Conservation (phyloP, 2,888 invertebrate species). For the Lypha dubia region DNA sequence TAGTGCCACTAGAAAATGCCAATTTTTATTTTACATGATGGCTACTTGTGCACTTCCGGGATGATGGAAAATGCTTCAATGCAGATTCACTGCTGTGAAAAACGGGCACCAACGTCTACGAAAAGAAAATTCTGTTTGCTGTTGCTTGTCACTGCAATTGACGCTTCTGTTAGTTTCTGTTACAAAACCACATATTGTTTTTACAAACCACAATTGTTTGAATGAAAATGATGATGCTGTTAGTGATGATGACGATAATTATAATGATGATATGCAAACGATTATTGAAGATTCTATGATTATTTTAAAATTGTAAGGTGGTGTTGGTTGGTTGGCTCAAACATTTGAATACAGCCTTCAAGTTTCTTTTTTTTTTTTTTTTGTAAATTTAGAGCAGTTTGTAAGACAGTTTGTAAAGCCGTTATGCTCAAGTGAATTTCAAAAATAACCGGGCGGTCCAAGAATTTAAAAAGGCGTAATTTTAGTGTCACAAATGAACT, state of each 20-base stretch:
- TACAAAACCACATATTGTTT: constrained; percentile 44
- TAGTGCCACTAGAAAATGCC: constrained; percentile 73
- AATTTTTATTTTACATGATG: constrained; percentile 74
- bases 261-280: constrained; percentile 39
- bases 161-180: constrained; percentile 45
- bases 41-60: constrained; percentile 74
- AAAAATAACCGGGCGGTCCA: too few species aligned
- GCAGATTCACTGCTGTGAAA: constrained; percentile 49
- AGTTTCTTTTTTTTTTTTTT: too few species aligned
- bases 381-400: not conserved
- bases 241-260: constrained; percentile 11
- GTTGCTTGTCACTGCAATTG: constrained; percentile 47
- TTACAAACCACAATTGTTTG: constrained; percentile 52
- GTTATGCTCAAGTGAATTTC: too few species aligned
- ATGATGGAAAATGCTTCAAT: constrained; percentile 71
- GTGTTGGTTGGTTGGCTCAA: constrained; percentile 42
- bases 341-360: not conserved
- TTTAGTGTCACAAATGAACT: too few species aligned
- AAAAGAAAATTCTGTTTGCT: constrained; percentile 32
- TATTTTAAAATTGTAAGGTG: constrained; percentile 39
- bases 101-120: constrained; percentile 23
- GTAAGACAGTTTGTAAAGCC: not conserved
- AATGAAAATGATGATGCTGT: constrained; percentile 39
- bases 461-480: too few species aligned
- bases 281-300: constrained; percentile 46